Evolutionary conservation across 2,888 invertebrate genomes (phyloP), one percentile per base, ranked within the genome.

Genomic region (Tiliacea citrago): DNA sequence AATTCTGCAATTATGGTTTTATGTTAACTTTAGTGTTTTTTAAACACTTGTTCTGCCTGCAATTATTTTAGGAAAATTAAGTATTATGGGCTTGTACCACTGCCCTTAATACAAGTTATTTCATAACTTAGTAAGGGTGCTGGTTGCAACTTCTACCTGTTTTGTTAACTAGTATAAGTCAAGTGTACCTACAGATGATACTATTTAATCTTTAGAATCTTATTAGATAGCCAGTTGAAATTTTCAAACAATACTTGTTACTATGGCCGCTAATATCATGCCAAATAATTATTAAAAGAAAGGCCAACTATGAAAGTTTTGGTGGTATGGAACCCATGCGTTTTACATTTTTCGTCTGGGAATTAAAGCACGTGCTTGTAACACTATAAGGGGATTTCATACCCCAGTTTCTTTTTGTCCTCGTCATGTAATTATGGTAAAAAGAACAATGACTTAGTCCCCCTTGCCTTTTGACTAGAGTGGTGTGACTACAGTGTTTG

Each of bases 401-500:
- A 51, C 53, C 35, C 16, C 61, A n/a, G 35, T 62, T 39, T 24
- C 45, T 42, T 71, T 83, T 83, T 71, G 57, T 82, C 53, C 72
- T 63, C 9, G 24, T 65, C 51, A 45, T 79, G 57, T 80, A 68
- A 84, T 80, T 73, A 55, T 65, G 61, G 21, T 61, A 68, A 78
- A 77, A 66, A 67, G 70, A 83, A 70, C 71, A 82, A 77, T 58
- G 57, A 8, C 45, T n/a, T n/a, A 39, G 51, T 45, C 61, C 63
- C 35, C 29, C 24, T 62, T 39, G 24, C 45, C 21, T 57, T 51
- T 29, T 21, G 18, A 16, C 21, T 21, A n/a, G 24, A 66, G 51
- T 51, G 51, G 55, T 57, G 49, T 16, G 39, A 29, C 24, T 29
- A 42, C n/a, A 39, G 45, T 51, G 42, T 58, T 18, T 68, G 29